Evolutionary conservation across 2,888 invertebrate genomes (phyloP).

Genomic region (Hoplodrina ambigua): DNA sequence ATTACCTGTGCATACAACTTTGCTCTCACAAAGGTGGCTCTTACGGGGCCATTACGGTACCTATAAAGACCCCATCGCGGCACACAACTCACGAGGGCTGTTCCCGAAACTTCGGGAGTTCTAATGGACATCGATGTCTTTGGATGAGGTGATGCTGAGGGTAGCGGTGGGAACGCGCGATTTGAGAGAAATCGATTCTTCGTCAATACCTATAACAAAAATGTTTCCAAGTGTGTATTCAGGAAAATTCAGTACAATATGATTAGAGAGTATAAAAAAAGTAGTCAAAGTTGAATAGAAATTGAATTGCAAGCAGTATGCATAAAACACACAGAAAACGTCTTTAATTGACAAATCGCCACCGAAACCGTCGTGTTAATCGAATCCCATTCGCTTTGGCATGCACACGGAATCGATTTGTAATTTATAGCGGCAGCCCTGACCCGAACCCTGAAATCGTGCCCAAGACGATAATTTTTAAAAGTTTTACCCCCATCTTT

Average conservation of each 20-base stretch:
- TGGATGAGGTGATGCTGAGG: constrained; percentile 15
- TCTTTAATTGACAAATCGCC: constrained; percentile 36
- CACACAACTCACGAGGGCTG: constrained; percentile 43
- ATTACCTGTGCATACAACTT: constrained; percentile 55
- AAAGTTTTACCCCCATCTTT: constrained; percentile 66
- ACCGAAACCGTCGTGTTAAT: constrained; percentile 43
- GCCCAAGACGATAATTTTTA: constrained; percentile 68
- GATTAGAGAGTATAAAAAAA: no score
- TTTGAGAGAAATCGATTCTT: not conserved
- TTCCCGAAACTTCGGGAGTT: constrained; percentile 44
- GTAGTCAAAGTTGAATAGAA: not conserved
- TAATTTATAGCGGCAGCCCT: constrained; percentile 57
- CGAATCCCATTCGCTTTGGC: constrained; percentile 51
- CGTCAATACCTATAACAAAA: not conserved
- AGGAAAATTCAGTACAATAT: no score
- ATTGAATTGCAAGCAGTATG: constrained; percentile 14
- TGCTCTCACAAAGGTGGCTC: constrained; percentile 53
- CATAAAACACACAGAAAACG: constrained; percentile 27
- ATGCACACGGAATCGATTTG: constrained; percentile 65
- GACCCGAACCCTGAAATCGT: constrained; percentile 63
- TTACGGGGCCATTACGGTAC: constrained; percentile 46
- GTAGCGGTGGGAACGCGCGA: constrained; percentile 3
- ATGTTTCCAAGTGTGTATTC: not conserved
- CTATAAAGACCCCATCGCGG: constrained; percentile 43
- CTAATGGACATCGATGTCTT: constrained; percentile 52